phyloP scores from a whole-genome alignment of 2,888 invertebrate species.

The Agapostemon virescens region DNA sequence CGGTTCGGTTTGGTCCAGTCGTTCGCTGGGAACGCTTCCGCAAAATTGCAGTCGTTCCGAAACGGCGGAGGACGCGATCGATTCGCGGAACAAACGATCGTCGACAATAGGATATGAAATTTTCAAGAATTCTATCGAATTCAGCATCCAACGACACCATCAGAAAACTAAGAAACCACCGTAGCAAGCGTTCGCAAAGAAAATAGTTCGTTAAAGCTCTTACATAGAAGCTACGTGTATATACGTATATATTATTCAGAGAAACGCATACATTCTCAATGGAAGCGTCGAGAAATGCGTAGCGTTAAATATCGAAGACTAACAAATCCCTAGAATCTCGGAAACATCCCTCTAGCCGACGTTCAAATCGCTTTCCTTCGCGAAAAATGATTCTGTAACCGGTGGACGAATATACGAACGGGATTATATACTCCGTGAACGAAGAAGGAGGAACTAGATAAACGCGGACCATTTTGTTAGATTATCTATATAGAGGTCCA shows the following conservation, averaged over 20 bases:
- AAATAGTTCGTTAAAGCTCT: neutral
- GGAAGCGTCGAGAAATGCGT: neutral
- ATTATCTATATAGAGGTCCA: slow-evolving; percentile 42
- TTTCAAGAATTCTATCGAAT: too few species aligned
- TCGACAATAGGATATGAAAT: neutral
- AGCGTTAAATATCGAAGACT: neutral
- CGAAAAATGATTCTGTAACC: neutral
- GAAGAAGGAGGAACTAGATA: slow-evolving; percentile 48
- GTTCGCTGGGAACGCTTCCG: neutral
- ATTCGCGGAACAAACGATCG: neutral
- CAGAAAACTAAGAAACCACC: neutral
- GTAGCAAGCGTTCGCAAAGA: neutral
- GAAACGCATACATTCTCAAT: neutral
- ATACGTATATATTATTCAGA: too few species aligned
- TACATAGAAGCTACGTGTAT: neutral
- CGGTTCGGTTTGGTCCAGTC: slow-evolving; percentile 3
- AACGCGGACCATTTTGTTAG: slow-evolving; percentile 46
- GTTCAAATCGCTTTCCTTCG: slow-evolving; percentile 1
- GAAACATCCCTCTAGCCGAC: neutral
- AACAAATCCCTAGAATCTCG: neutral
- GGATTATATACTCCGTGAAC: slow-evolving; percentile 1
- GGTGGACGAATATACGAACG: slow-evolving; percentile 8
- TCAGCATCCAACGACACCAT: too few species aligned
- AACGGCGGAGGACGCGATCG: neutral
- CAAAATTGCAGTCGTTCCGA: neutral